Evolutionary conservation across 2,888 invertebrate genomes (phyloP), one percentile per base, ranked within the genome.

Genomic region (Pemphredon lugubris): DNA sequence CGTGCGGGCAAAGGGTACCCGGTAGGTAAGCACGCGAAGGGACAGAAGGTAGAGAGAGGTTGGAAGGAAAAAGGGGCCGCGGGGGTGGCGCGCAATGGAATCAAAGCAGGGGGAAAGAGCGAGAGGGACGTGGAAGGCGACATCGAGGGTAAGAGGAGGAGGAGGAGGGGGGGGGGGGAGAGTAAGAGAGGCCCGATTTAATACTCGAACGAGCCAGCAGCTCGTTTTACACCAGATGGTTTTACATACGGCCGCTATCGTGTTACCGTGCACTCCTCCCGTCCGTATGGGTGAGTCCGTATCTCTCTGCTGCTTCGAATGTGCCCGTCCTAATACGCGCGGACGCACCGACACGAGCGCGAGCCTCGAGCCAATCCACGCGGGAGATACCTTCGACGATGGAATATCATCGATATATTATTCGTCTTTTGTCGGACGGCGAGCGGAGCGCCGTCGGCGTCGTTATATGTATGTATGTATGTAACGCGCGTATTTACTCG

Each of bases 161-260:
- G 20, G 48, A n/a, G 48, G 23, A 34, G 45, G 11, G 11, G 23
- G 4, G 34, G 16, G n/a, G 40, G 39, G 23, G 16, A 13, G 23
- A 7, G 51, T 40, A 58, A 71, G 57, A 65, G 81, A 80, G 82
- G 83, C 79, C 86, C 88, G 89, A 89, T 89, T 89, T 89, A 89
- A 89, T 89, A 87, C 89, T 86, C 84, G 86, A 88, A 74, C 85
- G 89, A 88, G 80, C 84, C 86, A 79, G 84, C 87, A 87, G 87
- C 88, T 89, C 89, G 87, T 88, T 89, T 89, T 89, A 89, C 89
- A 88, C 85, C 89, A 88, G 87, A 89, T 88, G 88, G 82, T 86
- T 88, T 88, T 88, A 86, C 88, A 86, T 87, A 85, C 83, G 81
- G 80, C 77, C 81, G 84, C 86, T 89, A 89, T 89, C 89, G 87